phyloP scores from a whole-genome alignment of 2,797 vertebrate species.

The Nyctibius grandis region DNA sequence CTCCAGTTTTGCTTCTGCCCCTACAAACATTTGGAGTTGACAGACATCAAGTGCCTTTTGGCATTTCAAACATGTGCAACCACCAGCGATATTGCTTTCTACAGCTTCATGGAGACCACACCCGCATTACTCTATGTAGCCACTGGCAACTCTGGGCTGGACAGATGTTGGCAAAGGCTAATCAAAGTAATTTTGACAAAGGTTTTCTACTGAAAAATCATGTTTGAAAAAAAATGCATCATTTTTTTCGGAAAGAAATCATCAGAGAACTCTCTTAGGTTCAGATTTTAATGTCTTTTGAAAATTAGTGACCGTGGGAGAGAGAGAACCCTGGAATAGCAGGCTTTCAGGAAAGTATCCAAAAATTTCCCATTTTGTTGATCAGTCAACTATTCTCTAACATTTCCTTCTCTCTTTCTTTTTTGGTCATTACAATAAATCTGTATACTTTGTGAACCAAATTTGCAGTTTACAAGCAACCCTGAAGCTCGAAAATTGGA shows the following conservation, averaged over 20 bases:
- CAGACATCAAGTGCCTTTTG: background rate
- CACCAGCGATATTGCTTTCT: fast-evolving
- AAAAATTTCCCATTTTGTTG: background rate
- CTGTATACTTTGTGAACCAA: background rate
- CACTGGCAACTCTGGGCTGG: background rate
- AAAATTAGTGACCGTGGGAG: background rate
- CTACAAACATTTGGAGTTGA: background rate
- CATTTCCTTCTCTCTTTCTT: background rate
- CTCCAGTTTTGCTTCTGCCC: background rate
- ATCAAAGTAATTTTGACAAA: background rate
- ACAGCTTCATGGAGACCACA: background rate
- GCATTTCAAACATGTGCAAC: fast-evolving
- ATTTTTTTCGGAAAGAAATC: background rate
- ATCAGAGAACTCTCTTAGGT: background rate
- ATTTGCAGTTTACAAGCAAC: background rate
- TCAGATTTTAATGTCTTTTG: background rate
- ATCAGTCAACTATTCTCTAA: background rate
- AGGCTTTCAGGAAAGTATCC: background rate
- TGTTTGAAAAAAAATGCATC: background rate
- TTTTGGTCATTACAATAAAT: background rate
- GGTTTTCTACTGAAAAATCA: background rate
- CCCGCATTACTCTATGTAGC: background rate
- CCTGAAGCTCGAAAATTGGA: background rate
- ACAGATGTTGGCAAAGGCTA: background rate
- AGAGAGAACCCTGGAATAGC: background rate